A percentile compares a stretch with the other conserved stretches of the same genome.
Evolutionary conservation across 2,888 invertebrate species (phyloP).

Genomic region (Chaitophorus viminalis): DNA sequence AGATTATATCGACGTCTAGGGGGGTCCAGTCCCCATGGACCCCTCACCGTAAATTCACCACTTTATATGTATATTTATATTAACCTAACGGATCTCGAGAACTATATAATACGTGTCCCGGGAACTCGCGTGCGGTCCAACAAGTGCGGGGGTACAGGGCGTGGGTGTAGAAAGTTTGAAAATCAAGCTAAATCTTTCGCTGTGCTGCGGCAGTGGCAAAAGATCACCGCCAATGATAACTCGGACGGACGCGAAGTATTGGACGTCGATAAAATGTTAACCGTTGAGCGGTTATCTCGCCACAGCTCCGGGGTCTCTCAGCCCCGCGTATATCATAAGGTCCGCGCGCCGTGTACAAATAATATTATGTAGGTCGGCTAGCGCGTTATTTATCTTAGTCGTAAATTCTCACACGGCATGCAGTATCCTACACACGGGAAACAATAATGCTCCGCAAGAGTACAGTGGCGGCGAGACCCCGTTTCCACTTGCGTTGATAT

Average conservation of each 20-base stretch:
- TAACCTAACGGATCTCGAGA: too few species aligned
- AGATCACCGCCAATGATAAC: not conserved
- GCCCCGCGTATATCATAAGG: not conserved
- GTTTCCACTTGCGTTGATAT: too few species aligned
- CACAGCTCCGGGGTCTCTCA: not conserved
- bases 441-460: not conserved
- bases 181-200: not conserved
- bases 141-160: too few species aligned
- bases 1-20: too few species aligned
- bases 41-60: too few species aligned
- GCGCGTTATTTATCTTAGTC: not conserved
- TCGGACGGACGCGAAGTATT: too few species aligned
- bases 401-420: not conserved
- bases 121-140: too few species aligned
- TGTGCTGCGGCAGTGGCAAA: not conserved
- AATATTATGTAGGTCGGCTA: not conserved
- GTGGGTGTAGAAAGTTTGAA: not conserved
- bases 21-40: too few species aligned
- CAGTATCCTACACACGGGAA: not conserved
- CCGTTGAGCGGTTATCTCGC: not conserved
- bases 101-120: not conserved
- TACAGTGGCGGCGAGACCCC: too few species aligned
- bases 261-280: too few species aligned
- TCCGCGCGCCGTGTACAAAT: not conserved
- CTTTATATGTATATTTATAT: too few species aligned